phyloP scores from a whole-genome alignment of 2,888 invertebrate species.

The Pseudanteris insignis region DNA sequence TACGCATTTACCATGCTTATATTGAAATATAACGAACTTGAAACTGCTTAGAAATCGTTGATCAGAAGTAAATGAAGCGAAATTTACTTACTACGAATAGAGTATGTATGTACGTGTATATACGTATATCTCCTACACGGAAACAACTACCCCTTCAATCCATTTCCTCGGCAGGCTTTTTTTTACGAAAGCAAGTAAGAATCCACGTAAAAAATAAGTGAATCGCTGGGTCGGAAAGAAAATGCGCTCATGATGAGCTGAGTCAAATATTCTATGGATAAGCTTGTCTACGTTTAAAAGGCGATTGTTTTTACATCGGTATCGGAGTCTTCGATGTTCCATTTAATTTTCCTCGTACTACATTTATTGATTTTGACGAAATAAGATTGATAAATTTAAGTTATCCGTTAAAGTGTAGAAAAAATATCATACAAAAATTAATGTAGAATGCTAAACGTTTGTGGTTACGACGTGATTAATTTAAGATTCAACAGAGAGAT shows the following conservation, averaged over 20 bases:
- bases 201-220: conserved; percentile 32
- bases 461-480: no score
- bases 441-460: no score
- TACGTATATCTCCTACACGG: conserved; percentile 3
- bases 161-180: conserved; percentile 30
- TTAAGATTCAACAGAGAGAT: conserved; percentile 2
- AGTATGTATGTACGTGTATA: neutral
- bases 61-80: conserved; percentile 22
- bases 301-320: no score
- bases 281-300: conserved; percentile 11
- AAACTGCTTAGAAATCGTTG: conserved; percentile 38
- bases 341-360: no score
- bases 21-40: conserved; percentile 18
- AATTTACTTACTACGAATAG: conserved; percentile 18
- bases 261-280: conserved; percentile 22
- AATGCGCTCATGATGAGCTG: conserved; percentile 28
- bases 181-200: conserved; percentile 7
- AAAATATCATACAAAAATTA: no score
- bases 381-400: no score
- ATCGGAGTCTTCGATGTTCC: no score
- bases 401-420: no score
- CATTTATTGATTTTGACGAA: no score
- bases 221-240: conserved; percentile 21
- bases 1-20: conserved; percentile 20
- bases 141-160: conserved; percentile 35